phyloP scores from a whole-genome alignment of 2,888 invertebrate genomes.

The Chalcis sispes region DNA sequence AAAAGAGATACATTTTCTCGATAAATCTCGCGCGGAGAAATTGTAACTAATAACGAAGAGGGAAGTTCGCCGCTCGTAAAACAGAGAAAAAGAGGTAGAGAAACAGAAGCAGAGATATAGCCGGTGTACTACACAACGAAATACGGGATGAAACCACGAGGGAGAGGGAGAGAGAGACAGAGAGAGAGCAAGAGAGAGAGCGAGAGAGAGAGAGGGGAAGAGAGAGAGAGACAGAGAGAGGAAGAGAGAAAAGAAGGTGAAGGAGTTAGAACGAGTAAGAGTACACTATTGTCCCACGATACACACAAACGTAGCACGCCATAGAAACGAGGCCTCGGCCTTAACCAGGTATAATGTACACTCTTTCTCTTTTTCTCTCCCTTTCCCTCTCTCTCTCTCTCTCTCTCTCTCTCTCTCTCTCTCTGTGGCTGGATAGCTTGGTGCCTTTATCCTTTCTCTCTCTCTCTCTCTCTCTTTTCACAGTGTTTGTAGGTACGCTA shows the following conservation, averaged over 20 bases:
- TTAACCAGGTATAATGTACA: constrained; percentile 61
- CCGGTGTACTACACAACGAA: too few species aligned
- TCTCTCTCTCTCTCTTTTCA: constrained; percentile 38
- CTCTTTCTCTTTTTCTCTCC: constrained; percentile 38
- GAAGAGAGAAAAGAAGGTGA: neutral
- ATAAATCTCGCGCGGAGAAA: neutral
- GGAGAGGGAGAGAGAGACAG: neutral
- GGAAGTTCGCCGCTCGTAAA: constrained; percentile 10
- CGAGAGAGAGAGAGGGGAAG: too few species aligned
- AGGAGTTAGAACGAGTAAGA: neutral
- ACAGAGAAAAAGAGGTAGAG: neutral
- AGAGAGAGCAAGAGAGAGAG: too few species aligned
- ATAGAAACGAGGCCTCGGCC: constrained; percentile 8
- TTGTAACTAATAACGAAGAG: constrained; percentile 1
- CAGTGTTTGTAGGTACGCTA: constrained; percentile 29
- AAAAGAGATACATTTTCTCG: too few species aligned
- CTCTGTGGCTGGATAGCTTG: constrained; percentile 38
- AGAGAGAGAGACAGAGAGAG: neutral
- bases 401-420: constrained; percentile 36
- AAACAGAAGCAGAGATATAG: neutral
- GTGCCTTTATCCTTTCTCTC: neutral
- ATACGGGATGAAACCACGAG: neutral
- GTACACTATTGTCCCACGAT: neutral
- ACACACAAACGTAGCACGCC: too few species aligned
- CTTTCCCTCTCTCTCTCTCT: constrained; percentile 1